Conservation (phyloP, 2,113 vertebrate species). For the Alosa alosa region DNA sequence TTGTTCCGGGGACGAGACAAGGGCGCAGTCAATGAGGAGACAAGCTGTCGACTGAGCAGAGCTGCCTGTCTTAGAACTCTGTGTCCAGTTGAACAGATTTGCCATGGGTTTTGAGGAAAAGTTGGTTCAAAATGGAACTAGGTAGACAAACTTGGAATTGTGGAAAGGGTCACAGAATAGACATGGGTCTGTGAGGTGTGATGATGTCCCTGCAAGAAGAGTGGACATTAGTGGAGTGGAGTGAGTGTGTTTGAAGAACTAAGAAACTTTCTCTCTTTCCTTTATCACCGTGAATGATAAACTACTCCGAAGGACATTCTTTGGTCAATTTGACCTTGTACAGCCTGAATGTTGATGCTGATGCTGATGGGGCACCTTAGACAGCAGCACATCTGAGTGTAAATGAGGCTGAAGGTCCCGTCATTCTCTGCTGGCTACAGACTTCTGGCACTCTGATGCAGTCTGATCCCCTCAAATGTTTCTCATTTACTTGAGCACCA, state of each 20-base stretch:
- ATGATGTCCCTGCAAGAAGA: background rate
- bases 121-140: background rate
- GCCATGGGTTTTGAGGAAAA: background rate
- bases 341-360: background rate
- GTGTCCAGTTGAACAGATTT: background rate
- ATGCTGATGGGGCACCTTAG: background rate
- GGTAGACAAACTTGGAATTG: background rate
- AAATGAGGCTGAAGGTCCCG: background rate
- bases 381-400: background rate
- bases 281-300: no score
- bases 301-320: background rate
- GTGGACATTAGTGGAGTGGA: background rate
- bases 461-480: background rate
- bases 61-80: background rate
- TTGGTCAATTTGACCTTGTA: background rate
- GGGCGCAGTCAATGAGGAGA: background rate
- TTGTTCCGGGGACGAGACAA: background rate
- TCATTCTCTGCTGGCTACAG: background rate
- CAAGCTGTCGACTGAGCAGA: background rate
- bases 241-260: background rate
- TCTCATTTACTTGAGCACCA: constrained; percentile 37
- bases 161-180: background rate
- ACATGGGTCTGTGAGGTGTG: background rate
- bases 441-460: background rate
- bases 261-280: background rate